These are phyloP conservation scores for Cenopis cana DNA, from an alignment of 2,888 invertebrate species.

Conservation along the genomic window DNA sequence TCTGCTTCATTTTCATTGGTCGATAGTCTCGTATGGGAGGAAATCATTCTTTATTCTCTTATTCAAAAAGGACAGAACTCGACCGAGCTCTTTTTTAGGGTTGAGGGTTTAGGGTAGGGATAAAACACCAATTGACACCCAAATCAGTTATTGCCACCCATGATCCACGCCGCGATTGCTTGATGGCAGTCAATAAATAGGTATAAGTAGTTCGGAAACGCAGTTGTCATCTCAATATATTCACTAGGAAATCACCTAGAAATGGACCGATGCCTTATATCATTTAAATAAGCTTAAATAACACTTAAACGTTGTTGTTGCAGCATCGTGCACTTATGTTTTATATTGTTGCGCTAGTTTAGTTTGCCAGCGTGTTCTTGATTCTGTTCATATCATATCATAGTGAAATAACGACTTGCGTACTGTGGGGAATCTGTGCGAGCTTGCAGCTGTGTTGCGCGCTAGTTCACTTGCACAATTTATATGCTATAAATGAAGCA, in stretches of 20 bases:
- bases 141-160: no score
- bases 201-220: no score
- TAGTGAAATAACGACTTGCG: neutral
- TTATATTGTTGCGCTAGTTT: constrained; percentile 1
- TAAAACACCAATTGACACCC: no score
- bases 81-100: no score
- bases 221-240: neutral
- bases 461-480: neutral
- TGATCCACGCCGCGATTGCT: no score
- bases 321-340: neutral
- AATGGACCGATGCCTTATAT: neutral
- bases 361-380: neutral
- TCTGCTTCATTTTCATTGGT: no score
- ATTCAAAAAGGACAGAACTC: no score
- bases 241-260: neutral
- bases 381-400: neutral
- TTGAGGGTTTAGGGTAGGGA: no score
- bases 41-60: no score
- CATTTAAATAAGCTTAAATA: neutral
- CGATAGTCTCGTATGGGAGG: no score
- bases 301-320: neutral
- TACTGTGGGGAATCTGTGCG: neutral
- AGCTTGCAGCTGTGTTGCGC: neutral
- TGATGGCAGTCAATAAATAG: no score
- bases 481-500: neutral